Conservation (phyloP, 2,888 invertebrate species). For the Drosophila glabriapex region DNA sequence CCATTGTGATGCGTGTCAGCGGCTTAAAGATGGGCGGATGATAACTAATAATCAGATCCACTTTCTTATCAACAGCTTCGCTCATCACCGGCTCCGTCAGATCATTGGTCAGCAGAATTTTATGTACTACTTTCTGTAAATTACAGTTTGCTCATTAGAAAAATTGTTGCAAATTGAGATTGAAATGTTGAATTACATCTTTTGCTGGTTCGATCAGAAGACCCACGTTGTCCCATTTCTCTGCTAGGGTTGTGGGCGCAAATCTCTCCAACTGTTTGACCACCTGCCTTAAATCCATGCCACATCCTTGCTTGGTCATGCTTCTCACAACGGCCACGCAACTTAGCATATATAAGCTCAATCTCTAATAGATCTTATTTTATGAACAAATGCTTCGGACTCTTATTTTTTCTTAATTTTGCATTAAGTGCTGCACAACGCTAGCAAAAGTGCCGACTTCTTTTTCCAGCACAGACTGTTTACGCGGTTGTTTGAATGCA, state of each 20-base stretch:
- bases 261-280: constrained; percentile 88
- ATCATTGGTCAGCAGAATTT: constrained; percentile 95
- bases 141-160: not conserved
- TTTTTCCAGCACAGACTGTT: constrained; percentile 23
- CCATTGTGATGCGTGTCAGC: constrained; percentile 92
- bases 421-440: constrained; percentile 22
- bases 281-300: constrained; percentile 82
- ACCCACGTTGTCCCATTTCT: constrained; percentile 98
- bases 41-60: constrained; percentile 95
- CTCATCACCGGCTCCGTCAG: constrained; percentile 94
- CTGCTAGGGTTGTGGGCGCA: constrained; percentile 91
- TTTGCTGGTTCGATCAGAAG: constrained; percentile 92
- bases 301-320: constrained; percentile 48
- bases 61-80: constrained; percentile 90
- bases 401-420: not conserved
- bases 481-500: constrained; percentile 26
- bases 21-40: constrained; percentile 98
- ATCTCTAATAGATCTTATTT: not conserved
- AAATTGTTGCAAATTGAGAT: not conserved
- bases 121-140: constrained; percentile 86
- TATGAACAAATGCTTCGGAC: not conserved
- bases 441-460: not conserved
- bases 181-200: constrained; percentile 47
- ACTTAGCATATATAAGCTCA: constrained; percentile 36
- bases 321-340: constrained; percentile 34